These are phyloP conservation scores for Eurosta solidaginis DNA, from an alignment of 1,140 invertebrate genomes.

Conservation along the genomic window DNA sequence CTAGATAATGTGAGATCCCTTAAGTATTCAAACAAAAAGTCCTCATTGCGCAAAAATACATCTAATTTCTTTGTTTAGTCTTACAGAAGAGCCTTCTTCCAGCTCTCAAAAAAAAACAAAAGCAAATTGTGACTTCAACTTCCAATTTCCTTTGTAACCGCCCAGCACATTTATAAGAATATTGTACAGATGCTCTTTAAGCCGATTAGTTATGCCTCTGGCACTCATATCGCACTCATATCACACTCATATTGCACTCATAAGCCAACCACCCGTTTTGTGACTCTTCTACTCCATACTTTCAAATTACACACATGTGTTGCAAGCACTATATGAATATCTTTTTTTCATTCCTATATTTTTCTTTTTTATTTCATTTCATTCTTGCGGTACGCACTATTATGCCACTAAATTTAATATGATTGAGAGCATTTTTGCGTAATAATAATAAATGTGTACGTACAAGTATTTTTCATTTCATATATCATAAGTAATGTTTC, in stretches of 20 bases:
- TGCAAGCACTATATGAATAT: too few species aligned
- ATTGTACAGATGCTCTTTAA: not conserved
- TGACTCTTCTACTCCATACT: not conserved
- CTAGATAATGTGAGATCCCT: too few species aligned
- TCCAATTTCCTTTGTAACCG: not conserved
- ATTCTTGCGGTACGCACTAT: constrained; percentile 13
- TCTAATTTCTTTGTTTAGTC: too few species aligned
- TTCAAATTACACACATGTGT: not conserved
- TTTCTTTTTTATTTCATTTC: not conserved
- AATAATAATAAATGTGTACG: not conserved
- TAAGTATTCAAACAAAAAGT: too few species aligned
- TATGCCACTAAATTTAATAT: constrained; percentile 7
- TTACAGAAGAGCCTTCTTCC: too few species aligned
- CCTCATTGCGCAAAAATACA: too few species aligned
- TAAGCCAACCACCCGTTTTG: not conserved
- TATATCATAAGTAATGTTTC: not conserved
- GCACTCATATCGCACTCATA: not conserved
- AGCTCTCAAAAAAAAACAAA: not conserved
- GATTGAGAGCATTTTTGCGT: not conserved
- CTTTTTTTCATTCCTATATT: not conserved
- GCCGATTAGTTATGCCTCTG: not conserved
- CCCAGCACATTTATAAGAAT: not conserved
- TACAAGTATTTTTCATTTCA: too few species aligned
- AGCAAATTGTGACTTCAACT: not conserved
- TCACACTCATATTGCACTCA: not conserved